phyloP scores from a whole-genome alignment of 2,888 invertebrate genomes.

The Zhuqinia jingwanae region DNA sequence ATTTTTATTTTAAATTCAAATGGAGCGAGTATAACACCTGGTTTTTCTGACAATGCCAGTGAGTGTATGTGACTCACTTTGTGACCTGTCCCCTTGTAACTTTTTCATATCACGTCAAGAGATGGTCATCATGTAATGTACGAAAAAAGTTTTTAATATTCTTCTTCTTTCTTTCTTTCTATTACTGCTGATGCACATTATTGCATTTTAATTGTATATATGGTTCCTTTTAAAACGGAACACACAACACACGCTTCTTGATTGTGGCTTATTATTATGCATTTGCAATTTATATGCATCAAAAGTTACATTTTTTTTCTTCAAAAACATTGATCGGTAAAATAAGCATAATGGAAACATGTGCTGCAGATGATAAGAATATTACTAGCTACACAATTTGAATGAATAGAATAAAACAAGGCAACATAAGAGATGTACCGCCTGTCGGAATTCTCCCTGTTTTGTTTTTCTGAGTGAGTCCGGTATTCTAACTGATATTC shows the following conservation, averaged over 20 bases:
- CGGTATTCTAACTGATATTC: no score
- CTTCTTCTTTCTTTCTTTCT: neutral
- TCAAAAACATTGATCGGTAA: constrained; percentile 4
- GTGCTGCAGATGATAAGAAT: no score
- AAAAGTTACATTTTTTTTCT: neutral
- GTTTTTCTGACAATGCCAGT: constrained; percentile 45
- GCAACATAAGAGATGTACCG: no score
- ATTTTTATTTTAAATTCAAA: constrained; percentile 52
- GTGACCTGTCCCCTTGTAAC: constrained; percentile 19
- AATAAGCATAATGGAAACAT: no score
- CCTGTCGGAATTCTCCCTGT: no score
- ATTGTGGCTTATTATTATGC: neutral
- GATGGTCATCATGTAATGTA: no score
- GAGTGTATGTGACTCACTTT: no score
- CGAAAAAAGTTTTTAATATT: no score
- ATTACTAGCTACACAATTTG: no score
- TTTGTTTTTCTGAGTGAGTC: no score
- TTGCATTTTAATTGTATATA: constrained; percentile 10
- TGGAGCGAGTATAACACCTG: constrained; percentile 55
- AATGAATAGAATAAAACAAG: no score
- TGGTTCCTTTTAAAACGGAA: neutral
- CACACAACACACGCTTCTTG: neutral
- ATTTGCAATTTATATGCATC: neutral
- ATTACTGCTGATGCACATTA: constrained; percentile 23
- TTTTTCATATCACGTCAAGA: no score